Evolutionary conservation across 2,113 vertebrate species (phyloP).

Genomic region (Piprites chloris): DNA sequence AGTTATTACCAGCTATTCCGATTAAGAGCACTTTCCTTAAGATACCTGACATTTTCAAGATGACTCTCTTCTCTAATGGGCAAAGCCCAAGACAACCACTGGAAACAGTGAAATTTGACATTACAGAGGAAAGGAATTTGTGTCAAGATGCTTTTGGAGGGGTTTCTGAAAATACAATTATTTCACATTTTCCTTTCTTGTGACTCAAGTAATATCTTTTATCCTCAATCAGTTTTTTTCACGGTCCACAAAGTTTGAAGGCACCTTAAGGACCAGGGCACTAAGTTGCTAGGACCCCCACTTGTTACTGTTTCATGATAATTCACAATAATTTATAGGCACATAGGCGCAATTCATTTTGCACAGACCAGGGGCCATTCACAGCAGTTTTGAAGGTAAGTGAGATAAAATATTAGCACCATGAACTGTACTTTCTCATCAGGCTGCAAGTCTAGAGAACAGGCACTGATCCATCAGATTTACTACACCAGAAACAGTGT

Average conservation of each 20-base stretch:
- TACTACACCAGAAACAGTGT: neutral
- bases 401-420: neutral
- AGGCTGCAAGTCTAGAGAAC: neutral
- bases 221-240: neutral
- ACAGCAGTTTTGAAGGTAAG: neutral
- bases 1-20: neutral
- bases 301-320: neutral
- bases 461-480: neutral
- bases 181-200: neutral
- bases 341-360: neutral
- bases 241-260: neutral
- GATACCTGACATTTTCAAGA: neutral
- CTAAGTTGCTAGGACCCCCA: neutral
- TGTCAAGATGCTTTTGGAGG: neutral
- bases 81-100: neutral
- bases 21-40: neutral
- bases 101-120: neutral
- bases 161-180: neutral
- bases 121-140: neutral
- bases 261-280: neutral
- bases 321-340: neutral
- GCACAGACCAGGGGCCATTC: neutral
- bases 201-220: neutral
- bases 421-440: neutral
- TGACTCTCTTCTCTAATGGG: neutral